A percentile compares a stretch with the other conserved stretches of the same genome.
These are phyloP conservation scores for Melinaea menophilus DNA, from an alignment of 2,888 invertebrate genomes.

Conservation along the genomic window DNA sequence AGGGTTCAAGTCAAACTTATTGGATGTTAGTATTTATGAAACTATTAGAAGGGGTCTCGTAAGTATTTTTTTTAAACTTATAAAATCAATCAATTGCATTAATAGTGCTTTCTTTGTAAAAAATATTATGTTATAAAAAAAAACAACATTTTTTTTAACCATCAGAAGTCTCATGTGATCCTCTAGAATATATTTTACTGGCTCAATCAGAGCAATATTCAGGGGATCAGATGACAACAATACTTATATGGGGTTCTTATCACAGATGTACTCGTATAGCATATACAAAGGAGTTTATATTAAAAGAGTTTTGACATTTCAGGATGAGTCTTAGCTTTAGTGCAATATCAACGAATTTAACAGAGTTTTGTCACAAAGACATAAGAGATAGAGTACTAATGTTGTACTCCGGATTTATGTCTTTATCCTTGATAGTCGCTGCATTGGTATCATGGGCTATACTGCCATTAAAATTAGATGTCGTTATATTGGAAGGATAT, in stretches of 20 bases:
- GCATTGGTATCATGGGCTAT: slow-evolving; percentile 48
- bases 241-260: no score
- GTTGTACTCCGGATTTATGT: slow-evolving; percentile 42
- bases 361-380: slow-evolving; percentile 45
- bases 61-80: slow-evolving; percentile 20
- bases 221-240: no score
- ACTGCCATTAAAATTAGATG: slow-evolving; percentile 38
- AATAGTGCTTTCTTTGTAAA: no score
- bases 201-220: no score
- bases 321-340: slow-evolving; percentile 48
- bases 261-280: no score
- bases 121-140: no score
- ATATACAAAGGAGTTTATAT: no score
- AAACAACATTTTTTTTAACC: no score
- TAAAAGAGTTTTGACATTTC: slow-evolving; percentile 27
- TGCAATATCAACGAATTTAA: slow-evolving; percentile 44
- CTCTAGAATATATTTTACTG: no score
- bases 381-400: slow-evolving; percentile 46
- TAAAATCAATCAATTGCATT: background rate
- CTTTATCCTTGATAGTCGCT: slow-evolving; percentile 39
- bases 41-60: slow-evolving; percentile 45
- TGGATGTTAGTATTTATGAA: slow-evolving; percentile 48
- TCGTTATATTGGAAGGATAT: slow-evolving; percentile 41
- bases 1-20: slow-evolving; percentile 51
- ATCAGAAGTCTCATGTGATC: no score